These are phyloP conservation scores for Lipophrys pholis DNA, from an alignment of 2,113 vertebrate species.

Conservation along the genomic window DNA sequence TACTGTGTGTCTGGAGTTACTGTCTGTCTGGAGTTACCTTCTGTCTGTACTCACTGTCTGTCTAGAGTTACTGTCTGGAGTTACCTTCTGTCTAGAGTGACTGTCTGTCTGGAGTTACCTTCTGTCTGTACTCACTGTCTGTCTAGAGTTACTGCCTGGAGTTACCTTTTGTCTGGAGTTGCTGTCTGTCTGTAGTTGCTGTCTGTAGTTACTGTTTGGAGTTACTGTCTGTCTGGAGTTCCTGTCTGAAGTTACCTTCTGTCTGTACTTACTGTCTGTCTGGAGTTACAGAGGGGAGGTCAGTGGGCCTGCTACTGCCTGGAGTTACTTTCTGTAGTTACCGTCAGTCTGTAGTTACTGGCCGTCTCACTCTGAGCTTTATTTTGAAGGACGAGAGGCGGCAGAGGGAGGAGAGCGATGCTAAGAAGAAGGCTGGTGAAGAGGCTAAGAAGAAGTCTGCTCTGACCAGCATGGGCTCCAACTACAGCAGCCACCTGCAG, in stretches of 20 bases:
- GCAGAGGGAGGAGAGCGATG: conserved; percentile 91
- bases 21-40: too few species aligned
- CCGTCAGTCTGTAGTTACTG: background rate
- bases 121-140: background rate
- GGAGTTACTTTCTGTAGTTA: too few species aligned
- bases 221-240: background rate
- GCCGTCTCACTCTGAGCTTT: conserved; percentile 18
- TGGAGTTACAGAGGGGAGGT: background rate
- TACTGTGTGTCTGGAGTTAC: background rate
- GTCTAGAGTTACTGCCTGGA: background rate
- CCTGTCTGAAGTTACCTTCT: too few species aligned
- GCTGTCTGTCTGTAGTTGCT: too few species aligned
- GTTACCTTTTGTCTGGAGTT: background rate
- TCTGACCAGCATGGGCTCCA: conserved; percentile 93
- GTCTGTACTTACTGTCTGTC: background rate
- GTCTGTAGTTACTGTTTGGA: too few species aligned
- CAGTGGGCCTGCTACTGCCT: too few species aligned
- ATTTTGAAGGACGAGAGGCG: conserved; percentile 91
- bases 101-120: too few species aligned
- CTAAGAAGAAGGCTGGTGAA: conserved; percentile 91
- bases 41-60: background rate
- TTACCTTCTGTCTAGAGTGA: background rate
- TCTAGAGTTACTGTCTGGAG: background rate
- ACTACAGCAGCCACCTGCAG: conserved; percentile 96
- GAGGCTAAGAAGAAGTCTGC: conserved; percentile 98